Evolutionary conservation across 2,113 vertebrate species (phyloP), one percentile per base, ranked within the genome.

Genomic region (Petromus typicus): DNA sequence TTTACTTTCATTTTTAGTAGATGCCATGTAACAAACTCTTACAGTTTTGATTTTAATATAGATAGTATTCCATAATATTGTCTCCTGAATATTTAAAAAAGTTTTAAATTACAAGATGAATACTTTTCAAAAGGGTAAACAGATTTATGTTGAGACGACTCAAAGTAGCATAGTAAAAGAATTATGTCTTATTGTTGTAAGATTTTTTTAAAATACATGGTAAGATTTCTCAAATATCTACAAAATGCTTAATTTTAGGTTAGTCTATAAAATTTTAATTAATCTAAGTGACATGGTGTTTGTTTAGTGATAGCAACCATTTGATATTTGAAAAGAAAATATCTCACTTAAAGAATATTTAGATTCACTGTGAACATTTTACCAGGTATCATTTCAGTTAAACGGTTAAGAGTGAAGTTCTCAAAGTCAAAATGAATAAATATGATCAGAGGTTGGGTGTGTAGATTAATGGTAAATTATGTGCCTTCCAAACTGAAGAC

Each of bases 1-100:
- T 17, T 66, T 66, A 66, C 7, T 54, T 81, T 78, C 54, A 14
- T 25, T 94, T 96, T 85, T 20, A 57, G 80, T 56, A 73, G 76
- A 0, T 73, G 7, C 85, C 23, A 79, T 48, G 64, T 18, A 64
- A 81, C 22, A n/a, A 34, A 32, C 34, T 48, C 13, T 75, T 76
- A 91, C 76, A 45, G 34, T 7, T 67, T 3, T n/a, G 9, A 27
- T 61, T 93, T 25, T 7, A 54, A 89, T 80, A 11, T 80, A 75
- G 25, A 45, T 30, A 63, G 79, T 43, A 86, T 82, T n/a, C 81
- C 34, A 67, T 86, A 90, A 59, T 40, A 66, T 8, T 84, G 59
- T 54, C 32, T 84, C 30, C 0, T 84, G 34, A 83, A 40, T 69
- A 43, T 69, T 32, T 54, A 6, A 83, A 66, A n/a, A 61, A 27